Base-by-base conservation (phyloP, 53 echinoderm and acorn worm genomes). In the Actinopyga echinites region DNA sequence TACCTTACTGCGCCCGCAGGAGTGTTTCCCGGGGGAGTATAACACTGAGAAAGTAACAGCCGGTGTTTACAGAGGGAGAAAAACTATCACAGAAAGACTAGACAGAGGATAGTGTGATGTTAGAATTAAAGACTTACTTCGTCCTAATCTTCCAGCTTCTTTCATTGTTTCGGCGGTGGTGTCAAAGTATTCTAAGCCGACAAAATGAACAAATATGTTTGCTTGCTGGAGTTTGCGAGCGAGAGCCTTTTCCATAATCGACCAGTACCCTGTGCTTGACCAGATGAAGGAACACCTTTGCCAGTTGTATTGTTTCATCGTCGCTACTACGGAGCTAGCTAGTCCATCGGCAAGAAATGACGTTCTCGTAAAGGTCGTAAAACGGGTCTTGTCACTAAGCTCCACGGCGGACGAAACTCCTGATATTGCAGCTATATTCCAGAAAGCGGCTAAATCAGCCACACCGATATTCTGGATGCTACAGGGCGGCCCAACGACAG, bases 401-500 rank as follows among this genome's bases (percentile, higher is more conserved):
- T 34, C 65, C 30, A 79, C 59, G 26, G 84, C 80, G 9, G 86
- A 74, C 37, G 92, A 66, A 21, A 86, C 78, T 19, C 92, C 92
- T 0, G 95, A 89, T 17, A 95, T 33, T 32, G 93, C 80, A 30
- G 89, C 92, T 4, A 93, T 40, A 45, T 93, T 90, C 90, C 88
- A 92, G 36, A 33, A 79, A 11, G 92, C 90, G 6, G 90, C 79
- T 12, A 95, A 45, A 34, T 92, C 95, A 0, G 88, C 92, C 34
- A 90, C 84, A 20, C 86, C 69, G 22, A 78, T 56, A 57, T 88
- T 69, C 29, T 67, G 60, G 13, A 79, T 57, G 57, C 95, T 93
- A 56, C 95, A 95, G 1, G 84, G 83, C 37, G 95, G 95, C 12
- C 95, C 95, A 37, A 95, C 68, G 37, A 95, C 83, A 4, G 77